Evolutionary conservation across 2,888 invertebrate species (phyloP).

Genomic region (Anaspis maculata): DNA sequence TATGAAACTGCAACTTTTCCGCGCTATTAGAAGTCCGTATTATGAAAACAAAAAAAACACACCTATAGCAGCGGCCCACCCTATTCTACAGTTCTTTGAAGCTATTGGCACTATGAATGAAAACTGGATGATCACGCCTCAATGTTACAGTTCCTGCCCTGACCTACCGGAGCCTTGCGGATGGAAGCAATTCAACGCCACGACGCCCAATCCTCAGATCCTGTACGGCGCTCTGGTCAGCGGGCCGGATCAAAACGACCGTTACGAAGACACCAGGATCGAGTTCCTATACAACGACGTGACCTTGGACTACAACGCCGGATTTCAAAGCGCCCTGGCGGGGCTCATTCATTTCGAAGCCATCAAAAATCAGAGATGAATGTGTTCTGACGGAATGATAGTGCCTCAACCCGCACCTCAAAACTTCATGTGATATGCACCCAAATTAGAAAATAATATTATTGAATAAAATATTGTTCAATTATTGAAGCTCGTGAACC

Average conservation of each 20-base stretch:
- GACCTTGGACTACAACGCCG: constrained; percentile 49
- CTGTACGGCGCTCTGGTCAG: constrained; percentile 50
- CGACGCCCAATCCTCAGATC: constrained; percentile 45
- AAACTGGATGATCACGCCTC: neutral
- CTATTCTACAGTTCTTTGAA: too few relatives aligned
- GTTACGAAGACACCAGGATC: constrained; percentile 45
- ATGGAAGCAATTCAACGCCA: constrained; percentile 41
- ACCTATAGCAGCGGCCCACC: too few relatives aligned
- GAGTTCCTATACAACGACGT: constrained; percentile 50
- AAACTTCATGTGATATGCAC: too few relatives aligned
- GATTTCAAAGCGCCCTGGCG: constrained; percentile 47
- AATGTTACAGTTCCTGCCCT: constrained; percentile 44
- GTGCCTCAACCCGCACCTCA: too few relatives aligned
- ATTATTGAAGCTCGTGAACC: too few relatives aligned
- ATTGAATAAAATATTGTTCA: too few relatives aligned
- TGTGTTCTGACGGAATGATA: too few relatives aligned
- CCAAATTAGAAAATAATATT: too few relatives aligned
- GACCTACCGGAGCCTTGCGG: constrained; percentile 43
- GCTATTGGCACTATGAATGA: neutral
- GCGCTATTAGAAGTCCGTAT: too few relatives aligned
- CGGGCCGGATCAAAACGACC: constrained; percentile 48
- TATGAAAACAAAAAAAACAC: too few relatives aligned
- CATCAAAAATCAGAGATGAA: too few relatives aligned
- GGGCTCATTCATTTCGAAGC: constrained; percentile 40
- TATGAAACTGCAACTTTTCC: too few relatives aligned